Conservation (phyloP, 2,113 vertebrate species). For the Phoxinus phoxinus region DNA sequence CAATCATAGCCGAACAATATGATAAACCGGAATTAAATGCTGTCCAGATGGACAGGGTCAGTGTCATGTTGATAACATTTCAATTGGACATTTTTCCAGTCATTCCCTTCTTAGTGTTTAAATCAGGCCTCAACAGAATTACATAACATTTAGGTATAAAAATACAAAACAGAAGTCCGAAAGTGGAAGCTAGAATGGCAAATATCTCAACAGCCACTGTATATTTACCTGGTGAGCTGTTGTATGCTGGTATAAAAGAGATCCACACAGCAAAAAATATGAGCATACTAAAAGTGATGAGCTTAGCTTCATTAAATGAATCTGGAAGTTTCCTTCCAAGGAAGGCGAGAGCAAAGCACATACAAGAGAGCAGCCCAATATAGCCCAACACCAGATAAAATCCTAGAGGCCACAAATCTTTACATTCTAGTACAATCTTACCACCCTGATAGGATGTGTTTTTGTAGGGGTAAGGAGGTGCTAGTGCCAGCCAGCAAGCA, state of each 20-base stretch:
- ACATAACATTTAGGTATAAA: slow-evolving; percentile 79
- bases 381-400: slow-evolving; percentile 78
- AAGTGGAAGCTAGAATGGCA: slow-evolving; percentile 77
- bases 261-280: slow-evolving; percentile 80
- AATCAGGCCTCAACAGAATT: slow-evolving; percentile 74
- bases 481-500: slow-evolving; percentile 63
- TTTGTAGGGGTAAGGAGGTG: slow-evolving; percentile 71
- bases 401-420: slow-evolving; percentile 71
- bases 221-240: slow-evolving; percentile 77
- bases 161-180: slow-evolving; percentile 76
- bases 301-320: slow-evolving; percentile 71
- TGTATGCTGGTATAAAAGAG: slow-evolving; percentile 77
- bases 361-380: slow-evolving; percentile 73
- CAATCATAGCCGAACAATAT: neutral
- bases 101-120: slow-evolving; percentile 73
- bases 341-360: slow-evolving; percentile 76
- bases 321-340: slow-evolving; percentile 75
- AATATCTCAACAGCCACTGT: slow-evolving; percentile 79
- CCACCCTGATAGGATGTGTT: slow-evolving; percentile 71
- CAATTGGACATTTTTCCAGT: slow-evolving; percentile 60
- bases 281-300: slow-evolving; percentile 79
- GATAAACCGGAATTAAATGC: neutral
- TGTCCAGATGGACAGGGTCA: neutral
- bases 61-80: slow-evolving; percentile 3
- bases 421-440: slow-evolving; percentile 77